Conservation (phyloP, 2,113 vertebrate species). For the Sorex fumeus region DNA sequence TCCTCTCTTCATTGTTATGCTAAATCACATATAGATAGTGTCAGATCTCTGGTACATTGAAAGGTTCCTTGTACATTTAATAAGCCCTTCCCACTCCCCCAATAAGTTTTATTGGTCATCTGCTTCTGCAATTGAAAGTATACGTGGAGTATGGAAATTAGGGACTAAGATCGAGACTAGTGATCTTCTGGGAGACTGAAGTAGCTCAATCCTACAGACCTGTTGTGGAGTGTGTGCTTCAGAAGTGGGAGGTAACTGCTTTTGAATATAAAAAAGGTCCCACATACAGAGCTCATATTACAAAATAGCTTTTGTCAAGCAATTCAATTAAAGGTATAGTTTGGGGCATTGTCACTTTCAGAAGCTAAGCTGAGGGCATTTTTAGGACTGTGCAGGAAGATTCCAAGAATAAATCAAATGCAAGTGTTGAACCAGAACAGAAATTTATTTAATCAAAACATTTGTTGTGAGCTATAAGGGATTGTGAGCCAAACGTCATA, state of each 20-base stretch:
- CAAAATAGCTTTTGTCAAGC: conserved; percentile 58
- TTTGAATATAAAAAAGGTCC: not conserved
- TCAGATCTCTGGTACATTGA: not conserved
- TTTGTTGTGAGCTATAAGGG: conserved; percentile 10
- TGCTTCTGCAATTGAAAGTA: not conserved
- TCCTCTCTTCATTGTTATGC: not conserved
- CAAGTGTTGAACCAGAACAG: conserved; percentile 46
- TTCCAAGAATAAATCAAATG: conserved; percentile 61
- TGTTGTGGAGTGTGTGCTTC: not conserved
- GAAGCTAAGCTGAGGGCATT: conserved; percentile 51
- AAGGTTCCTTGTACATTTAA: not conserved
- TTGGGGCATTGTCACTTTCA: conserved; percentile 28
- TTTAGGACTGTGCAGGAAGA: conserved; percentile 35
- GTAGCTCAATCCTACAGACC: not conserved
- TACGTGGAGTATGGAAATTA: not conserved
- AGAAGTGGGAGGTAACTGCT: not conserved
- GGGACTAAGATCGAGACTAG: not conserved
- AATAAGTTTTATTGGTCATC: not conserved
- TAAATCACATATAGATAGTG: not conserved
- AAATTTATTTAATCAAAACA: conserved; percentile 70
- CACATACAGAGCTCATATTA: conserved; percentile 14
- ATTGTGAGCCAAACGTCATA: not conserved
- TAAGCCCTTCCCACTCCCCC: not conserved
- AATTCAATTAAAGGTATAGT: conserved; percentile 46
- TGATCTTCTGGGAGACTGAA: not conserved